Evolutionary conservation across 2,797 vertebrate genomes (phyloP).

Genomic region (Xenentodon cancila): DNA sequence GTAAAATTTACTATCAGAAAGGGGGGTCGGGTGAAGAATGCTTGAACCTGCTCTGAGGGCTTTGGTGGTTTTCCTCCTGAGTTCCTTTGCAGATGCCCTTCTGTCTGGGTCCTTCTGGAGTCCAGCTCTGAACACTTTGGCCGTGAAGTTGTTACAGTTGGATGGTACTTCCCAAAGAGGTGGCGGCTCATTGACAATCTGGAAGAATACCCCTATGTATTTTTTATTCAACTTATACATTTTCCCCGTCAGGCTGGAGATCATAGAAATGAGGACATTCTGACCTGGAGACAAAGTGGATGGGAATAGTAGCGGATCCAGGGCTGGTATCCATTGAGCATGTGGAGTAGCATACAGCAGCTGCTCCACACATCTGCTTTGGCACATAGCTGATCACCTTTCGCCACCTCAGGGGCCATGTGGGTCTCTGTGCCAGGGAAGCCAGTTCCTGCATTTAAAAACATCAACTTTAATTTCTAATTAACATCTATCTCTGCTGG

Average conservation of each 20-base stretch:
- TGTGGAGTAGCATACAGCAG: conserved; percentile 96
- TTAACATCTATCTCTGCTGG: too few species aligned
- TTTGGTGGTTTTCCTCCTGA: conserved; percentile 81
- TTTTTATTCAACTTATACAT: background rate
- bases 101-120: conserved; percentile 88
- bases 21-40: background rate
- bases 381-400: conserved; percentile 82
- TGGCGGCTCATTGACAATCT: conserved; percentile 94
- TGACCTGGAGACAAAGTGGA: conserved; percentile 92
- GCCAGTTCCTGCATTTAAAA: conserved; percentile 42
- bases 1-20: background rate
- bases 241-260: background rate
- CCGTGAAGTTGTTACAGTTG: conserved; percentile 88
- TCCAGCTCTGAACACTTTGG: conserved; percentile 87
- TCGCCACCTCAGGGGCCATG: conserved; percentile 96
- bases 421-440: conserved; percentile 92
- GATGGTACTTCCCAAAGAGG: conserved; percentile 94
- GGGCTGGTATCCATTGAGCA: conserved; percentile 93
- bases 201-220: background rate
- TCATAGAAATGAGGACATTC: background rate
- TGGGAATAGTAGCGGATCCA: conserved; percentile 92
- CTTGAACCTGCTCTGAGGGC: conserved; percentile 87
- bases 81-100: conserved; percentile 83
- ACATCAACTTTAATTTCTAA: background rate
- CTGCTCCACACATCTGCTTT: conserved; percentile 96